phyloP scores from a whole-genome alignment of 1,140 invertebrate species.

The Drosophila novamexicana region DNA sequence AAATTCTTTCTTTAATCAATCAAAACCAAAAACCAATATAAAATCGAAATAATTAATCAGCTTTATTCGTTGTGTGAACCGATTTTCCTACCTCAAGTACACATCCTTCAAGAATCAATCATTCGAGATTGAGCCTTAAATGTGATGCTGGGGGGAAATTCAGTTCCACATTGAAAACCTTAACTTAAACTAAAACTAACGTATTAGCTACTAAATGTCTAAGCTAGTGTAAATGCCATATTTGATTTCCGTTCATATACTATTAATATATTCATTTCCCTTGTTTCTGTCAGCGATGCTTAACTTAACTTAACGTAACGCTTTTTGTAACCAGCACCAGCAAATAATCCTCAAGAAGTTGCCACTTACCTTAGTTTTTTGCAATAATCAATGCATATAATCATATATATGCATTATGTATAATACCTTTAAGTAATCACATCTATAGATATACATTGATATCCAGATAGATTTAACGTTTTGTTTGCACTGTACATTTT shows the following conservation, averaged over 20 bases:
- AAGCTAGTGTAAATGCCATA: constrained; percentile 71
- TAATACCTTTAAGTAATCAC: constrained; percentile 16
- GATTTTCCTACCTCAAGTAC: constrained; percentile 6
- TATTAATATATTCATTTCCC: constrained; percentile 31
- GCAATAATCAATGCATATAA: constrained; percentile 57
- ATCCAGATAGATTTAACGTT: constrained; percentile 43
- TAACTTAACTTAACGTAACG: constrained; percentile 38
- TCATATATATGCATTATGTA: constrained; percentile 39
- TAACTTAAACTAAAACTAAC: constrained; percentile 43
- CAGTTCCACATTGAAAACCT: constrained; percentile 57
- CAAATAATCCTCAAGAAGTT: constrained; percentile 37
- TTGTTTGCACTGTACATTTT: constrained; percentile 63
- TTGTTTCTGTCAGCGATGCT: constrained; percentile 14
- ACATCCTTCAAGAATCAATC: no score
- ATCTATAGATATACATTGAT: constrained; percentile 32
- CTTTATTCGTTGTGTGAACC: constrained; percentile 57
- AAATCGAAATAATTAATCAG: constrained; percentile 66
- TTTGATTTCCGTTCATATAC: constrained; percentile 43
- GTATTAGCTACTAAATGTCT: constrained; percentile 71
- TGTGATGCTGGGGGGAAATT: constrained; percentile 57
- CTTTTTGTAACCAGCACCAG: constrained; percentile 61
- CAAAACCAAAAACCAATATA: constrained; percentile 40
- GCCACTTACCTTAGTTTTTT: constrained; percentile 53
- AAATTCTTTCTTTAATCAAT: constrained; percentile 71
- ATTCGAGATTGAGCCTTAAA: no score